Base-by-base conservation (phyloP, 2,888 invertebrate genomes). In the Yponomeuta cagnagella region DNA sequence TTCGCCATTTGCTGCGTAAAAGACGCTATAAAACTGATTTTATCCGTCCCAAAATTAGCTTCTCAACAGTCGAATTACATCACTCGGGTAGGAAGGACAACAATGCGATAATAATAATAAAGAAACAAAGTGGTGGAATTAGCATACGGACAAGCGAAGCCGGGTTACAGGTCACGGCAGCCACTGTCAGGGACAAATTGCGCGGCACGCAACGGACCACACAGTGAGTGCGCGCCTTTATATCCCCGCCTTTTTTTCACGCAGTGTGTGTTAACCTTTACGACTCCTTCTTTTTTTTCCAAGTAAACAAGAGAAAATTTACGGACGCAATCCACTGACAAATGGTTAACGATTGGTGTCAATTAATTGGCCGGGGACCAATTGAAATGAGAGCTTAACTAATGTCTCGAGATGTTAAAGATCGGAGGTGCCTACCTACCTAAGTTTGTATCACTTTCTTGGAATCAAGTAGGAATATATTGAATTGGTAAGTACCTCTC, bases 121-220 rank as follows among this genome's bases (percentile, higher is more conserved):
- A 70, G 48, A 70, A 52, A 67, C 70, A 70, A 67, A 52, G 67
- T 67, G 43, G 33, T n/a, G 52, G 77, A 80, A 88, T 88, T 87
- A 88, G 85, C 89, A 88, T 87, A 87, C 83, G 72, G 71, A 72
- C 71, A 58, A 58, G 75, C 70, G 71, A 70, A 72, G 70, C 73
- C 77, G 77, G 84, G 85, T 81, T 76, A 77, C 75, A 78, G 84
- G 87, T 85, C 87, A 79, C 78, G 76, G 77, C 77, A 71, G 72
- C 73, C 76, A 75, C 75, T 76, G 77, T 76, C 76, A 76, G 74
- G 73, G 77, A 86, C 89, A 88, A 89, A 89, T 88, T 85, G 85
- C 84, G 85, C 81, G 74, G 63, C 75, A 73, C 81, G 79, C 81
- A 82, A 78, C 80, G 77, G 73, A 73, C 65, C 71, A 71, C 68